phyloP scores from a whole-genome alignment of 2,797 vertebrate genomes.

The Anableps anableps region DNA sequence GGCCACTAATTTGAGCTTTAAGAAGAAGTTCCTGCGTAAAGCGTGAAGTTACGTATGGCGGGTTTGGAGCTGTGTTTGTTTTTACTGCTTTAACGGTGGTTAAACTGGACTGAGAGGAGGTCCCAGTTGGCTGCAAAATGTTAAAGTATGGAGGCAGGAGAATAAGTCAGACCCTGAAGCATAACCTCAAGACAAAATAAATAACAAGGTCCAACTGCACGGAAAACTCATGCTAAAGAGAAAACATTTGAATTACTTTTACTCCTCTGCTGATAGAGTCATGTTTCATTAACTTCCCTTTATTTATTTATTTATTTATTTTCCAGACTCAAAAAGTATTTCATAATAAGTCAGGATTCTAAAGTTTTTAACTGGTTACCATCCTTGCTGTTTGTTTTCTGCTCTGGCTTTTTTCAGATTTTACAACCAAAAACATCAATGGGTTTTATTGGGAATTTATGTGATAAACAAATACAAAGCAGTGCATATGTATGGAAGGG shows the following conservation, averaged over 20 bases:
- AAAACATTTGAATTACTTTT: background rate
- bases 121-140: conserved; percentile 5
- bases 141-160: background rate
- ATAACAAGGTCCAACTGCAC: too few species aligned
- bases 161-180: background rate
- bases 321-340: too few species aligned
- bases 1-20: conserved; percentile 3
- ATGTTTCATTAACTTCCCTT: background rate
- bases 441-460: too few species aligned
- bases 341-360: background rate
- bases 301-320: too few species aligned
- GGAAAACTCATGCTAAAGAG: background rate
- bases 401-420: too few species aligned
- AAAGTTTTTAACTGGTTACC: background rate
- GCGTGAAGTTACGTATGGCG: background rate
- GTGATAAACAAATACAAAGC: too few species aligned
- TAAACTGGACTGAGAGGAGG: conserved; percentile 18
- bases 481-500: too few species aligned
- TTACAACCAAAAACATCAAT: too few species aligned
- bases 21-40: conserved; percentile 22
- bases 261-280: background rate
- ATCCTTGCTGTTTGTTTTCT: too few species aligned
- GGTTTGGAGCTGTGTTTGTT: conserved; percentile 25
- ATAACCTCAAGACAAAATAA: background rate
- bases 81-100: conserved; percentile 14